These are phyloP conservation scores for Thera britannica DNA, from an alignment of 2,888 invertebrate species.

Conservation along the genomic window DNA sequence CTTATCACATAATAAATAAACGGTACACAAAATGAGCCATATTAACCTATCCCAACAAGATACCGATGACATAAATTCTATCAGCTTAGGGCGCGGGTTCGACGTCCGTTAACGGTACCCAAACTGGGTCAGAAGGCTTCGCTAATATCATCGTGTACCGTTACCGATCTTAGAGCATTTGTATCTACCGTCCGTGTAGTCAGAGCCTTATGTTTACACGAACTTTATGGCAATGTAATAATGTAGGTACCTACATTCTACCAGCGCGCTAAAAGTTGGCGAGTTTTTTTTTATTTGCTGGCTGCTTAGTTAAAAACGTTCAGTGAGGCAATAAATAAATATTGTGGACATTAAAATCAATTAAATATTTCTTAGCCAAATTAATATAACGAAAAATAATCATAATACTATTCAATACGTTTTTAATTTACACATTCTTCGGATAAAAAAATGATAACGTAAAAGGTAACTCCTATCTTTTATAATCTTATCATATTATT, in stretches of 20 bases:
- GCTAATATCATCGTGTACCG: conserved; percentile 78
- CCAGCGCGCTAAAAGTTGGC: background rate
- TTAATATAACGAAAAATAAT: no score
- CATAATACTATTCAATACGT: no score
- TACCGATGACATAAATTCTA: conserved; percentile 47
- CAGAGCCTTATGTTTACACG: conserved; percentile 4
- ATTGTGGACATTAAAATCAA: no score
- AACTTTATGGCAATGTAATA: background rate
- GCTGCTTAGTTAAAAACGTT: no score
- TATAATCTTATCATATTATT: background rate
- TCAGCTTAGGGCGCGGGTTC: conserved; percentile 65
- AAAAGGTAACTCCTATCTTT: background rate
- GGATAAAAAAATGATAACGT: background rate
- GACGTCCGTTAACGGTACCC: conserved; percentile 74
- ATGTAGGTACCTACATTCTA: background rate
- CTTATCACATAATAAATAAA: background rate
- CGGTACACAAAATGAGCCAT: background rate
- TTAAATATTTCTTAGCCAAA: no score
- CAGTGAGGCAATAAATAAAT: no score
- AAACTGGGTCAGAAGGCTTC: conserved; percentile 80
- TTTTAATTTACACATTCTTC: no score
- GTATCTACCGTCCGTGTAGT: conserved; percentile 48
- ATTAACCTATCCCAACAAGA: conserved; percentile 41
- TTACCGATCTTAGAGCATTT: conserved; percentile 70
- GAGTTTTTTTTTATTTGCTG: background rate